Evolutionary conservation across 2,797 vertebrate species (phyloP).

Genomic region (Rhynchonycteris naso): DNA sequence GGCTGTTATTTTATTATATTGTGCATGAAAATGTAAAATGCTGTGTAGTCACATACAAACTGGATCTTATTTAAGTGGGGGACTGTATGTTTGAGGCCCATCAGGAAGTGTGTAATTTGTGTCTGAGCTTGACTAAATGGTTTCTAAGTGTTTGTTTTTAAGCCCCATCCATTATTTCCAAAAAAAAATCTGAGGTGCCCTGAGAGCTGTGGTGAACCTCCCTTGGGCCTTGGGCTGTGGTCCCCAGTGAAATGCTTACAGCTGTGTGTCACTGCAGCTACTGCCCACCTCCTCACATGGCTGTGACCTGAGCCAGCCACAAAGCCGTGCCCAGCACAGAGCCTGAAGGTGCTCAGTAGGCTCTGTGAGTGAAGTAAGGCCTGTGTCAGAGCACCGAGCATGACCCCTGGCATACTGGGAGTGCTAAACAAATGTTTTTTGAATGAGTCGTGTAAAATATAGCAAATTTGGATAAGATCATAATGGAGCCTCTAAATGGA

Average conservation of each 20-base stretch:
- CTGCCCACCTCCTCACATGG: neutral
- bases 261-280: neutral
- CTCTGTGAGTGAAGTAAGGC: neutral
- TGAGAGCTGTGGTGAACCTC: neutral
- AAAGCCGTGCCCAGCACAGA: neutral
- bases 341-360: neutral
- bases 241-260: neutral
- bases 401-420: neutral
- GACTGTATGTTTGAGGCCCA: neutral
- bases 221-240: neutral
- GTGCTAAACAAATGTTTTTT: neutral
- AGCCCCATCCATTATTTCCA: neutral
- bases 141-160: neutral
- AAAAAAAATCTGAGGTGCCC: neutral
- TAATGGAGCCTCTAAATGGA: neutral
- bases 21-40: neutral
- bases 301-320: neutral
- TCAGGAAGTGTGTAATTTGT: too few species aligned
- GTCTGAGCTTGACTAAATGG: neutral
- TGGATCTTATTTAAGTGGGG: neutral
- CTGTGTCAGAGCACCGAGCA: neutral
- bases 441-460: neutral
- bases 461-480: constrained; percentile 28
- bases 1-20: neutral
- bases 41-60: neutral